These are phyloP conservation scores for Rhineura floridana DNA, from an alignment of 2,113 vertebrate genomes.

Conservation along the genomic window DNA sequence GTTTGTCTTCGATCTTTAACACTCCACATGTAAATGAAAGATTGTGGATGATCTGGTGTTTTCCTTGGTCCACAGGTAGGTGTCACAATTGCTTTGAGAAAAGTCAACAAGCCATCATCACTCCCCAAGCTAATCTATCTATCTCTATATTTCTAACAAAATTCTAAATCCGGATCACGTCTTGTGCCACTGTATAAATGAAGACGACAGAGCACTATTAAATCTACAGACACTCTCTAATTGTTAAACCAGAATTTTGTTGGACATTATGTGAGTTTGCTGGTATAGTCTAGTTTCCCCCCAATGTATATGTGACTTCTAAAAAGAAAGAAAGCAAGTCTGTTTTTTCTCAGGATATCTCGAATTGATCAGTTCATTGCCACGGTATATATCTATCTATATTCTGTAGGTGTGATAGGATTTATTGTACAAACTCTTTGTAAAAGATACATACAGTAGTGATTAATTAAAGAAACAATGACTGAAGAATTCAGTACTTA, in stretches of 20 bases:
- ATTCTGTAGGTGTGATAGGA: conserved; percentile 87
- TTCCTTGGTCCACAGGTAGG: conserved; percentile 97
- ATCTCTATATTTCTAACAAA: conserved; percentile 66
- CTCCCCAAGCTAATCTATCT: conserved; percentile 80
- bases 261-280: conserved; percentile 81
- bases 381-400: conserved; percentile 79
- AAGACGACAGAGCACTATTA: conserved; percentile 82
- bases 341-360: conserved; percentile 96
- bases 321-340: conserved; percentile 75
- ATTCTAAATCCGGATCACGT: conserved; percentile 81
- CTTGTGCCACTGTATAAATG: conserved; percentile 86
- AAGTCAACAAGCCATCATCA: conserved; percentile 85
- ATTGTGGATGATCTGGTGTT: conserved; percentile 82
- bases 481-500: conserved; percentile 91
- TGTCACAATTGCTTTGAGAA: conserved; percentile 99
- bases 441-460: conserved; percentile 87
- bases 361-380: conserved; percentile 92
- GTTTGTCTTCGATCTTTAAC: conserved; percentile 21
- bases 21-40: conserved; percentile 58
- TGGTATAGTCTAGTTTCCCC: conserved; percentile 84
- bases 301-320: conserved; percentile 89
- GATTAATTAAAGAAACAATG: conserved; percentile 77
- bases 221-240: conserved; percentile 76
- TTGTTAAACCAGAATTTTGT: conserved; percentile 72
- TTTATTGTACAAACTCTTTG: conserved; percentile 88